These are phyloP conservation scores for Campylomormyrus tamandua DNA, from an alignment of 2,113 vertebrate genomes.

Conservation along the genomic window DNA sequence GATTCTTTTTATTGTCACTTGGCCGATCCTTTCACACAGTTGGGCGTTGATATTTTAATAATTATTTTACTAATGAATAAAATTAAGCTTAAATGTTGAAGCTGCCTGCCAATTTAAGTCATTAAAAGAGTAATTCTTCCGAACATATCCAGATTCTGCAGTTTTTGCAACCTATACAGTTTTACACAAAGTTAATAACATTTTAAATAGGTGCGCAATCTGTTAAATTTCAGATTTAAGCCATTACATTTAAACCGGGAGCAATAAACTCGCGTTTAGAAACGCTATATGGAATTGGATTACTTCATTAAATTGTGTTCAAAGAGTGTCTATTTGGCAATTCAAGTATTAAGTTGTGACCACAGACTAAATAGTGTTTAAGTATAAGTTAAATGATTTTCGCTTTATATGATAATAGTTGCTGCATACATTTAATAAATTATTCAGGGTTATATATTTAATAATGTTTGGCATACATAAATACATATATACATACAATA, in stretches of 20 bases:
- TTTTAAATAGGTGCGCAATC: neutral
- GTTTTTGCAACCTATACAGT: neutral
- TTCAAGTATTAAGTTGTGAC: neutral
- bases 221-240: neutral
- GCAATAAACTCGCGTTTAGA: neutral
- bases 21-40: neutral
- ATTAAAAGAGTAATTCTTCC: neutral
- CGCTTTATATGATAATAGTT: neutral
- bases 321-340: neutral
- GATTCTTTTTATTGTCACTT: neutral
- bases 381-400: neutral
- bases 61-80: neutral
- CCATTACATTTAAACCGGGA: neutral
- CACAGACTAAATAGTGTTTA: neutral
- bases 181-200: neutral
- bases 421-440: neutral
- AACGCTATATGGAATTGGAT: neutral
- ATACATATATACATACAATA: too few species aligned
- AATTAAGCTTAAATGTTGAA: neutral
- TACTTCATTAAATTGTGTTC: neutral
- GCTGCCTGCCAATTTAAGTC: neutral
- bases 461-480: neutral
- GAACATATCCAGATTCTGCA: neutral
- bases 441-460: neutral
- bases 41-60: neutral